Evolutionary conservation across 2,797 vertebrate species (phyloP), one percentile per base, ranked within the genome.

Genomic region (Sandelia bainsii): DNA sequence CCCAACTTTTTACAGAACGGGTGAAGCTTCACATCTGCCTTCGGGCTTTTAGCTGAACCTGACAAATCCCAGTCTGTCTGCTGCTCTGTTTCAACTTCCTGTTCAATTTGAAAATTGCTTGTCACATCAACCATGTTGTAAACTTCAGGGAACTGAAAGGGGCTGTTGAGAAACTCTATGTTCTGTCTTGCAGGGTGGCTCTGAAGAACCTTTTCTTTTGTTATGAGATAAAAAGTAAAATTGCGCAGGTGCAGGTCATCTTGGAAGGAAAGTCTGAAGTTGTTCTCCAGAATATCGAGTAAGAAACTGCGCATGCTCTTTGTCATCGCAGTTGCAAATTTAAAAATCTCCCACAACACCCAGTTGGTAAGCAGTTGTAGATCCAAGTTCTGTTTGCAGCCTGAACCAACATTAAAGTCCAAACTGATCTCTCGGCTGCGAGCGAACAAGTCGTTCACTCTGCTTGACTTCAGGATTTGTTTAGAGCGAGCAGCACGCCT

Each of bases 381-480:
- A 14, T 84, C 60, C 8, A 83, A 1, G 14, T 40, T 61, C 1
- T 22, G 50, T 5, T 40, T 57, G 10, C 6, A 17, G 0, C 49
- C 62, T 3, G 72, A 72, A 3, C 40, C 51, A 0, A 89, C 56
- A 2, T 87, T 82, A 1, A 84, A 85, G 53, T 82, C 77, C 8
- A 87, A n/a, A 3, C 62, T 61, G 0, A 63, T 58, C 6, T 52
- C 22, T 12, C 79, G 75, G 62, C 81, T 75, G 34, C 12, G n/a
- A 42, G 44, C 37, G 1, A 82, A 82, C 40, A 34, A 11, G 42
- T 79, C 72, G 0, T 39, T 75, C 10, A 56, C 46, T 23, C 4
- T 25, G 20, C 46, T 22, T 0, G 37, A 72, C 4, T 0, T 49
- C 16, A 82, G 67, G 53, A 86, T 84, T 29, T 74, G 57, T n/a